Percentiles rank a stretch among this genome's conserved stretches.
phyloP scores from a whole-genome alignment of 2,888 invertebrate genomes.

The Argyresthia albistria region DNA sequence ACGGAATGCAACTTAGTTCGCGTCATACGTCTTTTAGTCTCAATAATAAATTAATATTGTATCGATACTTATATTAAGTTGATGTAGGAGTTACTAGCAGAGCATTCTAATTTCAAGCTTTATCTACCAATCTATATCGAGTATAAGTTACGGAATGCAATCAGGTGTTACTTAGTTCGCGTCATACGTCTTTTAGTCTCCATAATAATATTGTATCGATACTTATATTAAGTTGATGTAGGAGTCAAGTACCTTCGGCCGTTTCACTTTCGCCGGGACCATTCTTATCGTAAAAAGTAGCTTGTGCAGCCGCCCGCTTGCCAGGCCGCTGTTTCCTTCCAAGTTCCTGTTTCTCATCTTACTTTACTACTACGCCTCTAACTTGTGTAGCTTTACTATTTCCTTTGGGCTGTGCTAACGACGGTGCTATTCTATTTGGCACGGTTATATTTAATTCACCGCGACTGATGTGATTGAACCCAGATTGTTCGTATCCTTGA shows the following conservation, averaged over 20 bases:
- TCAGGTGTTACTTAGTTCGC: too few species aligned
- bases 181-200: too few species aligned
- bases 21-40: too few species aligned
- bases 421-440: slow-evolving; percentile 21
- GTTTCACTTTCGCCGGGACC: slow-evolving; percentile 52
- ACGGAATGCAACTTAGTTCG: too few species aligned
- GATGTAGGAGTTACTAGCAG: slow-evolving; percentile 14
- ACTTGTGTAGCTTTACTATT: too few species aligned
- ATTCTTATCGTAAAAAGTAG: slow-evolving; percentile 49
- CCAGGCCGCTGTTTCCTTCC: slow-evolving; percentile 19
- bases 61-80: too few species aligned
- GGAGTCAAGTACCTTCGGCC: slow-evolving; percentile 36
- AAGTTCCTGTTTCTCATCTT: slow-evolving; percentile 24
- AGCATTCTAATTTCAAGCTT: too few species aligned
- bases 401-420: neutral
- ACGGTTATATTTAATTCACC: slow-evolving; percentile 53
- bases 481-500: slow-evolving; percentile 50
- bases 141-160: too few species aligned
- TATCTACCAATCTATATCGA: too few species aligned
- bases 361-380: neutral
- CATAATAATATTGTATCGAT: too few species aligned
- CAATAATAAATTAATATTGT: too few species aligned
- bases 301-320: slow-evolving; percentile 21
- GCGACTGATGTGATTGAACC: slow-evolving; percentile 57
- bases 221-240: too few species aligned